A percentile compares a stretch with the other conserved stretches of the same genome.
These are phyloP conservation scores for Tragelaphus buxtoni DNA, from an alignment of 2,113 vertebrate genomes.

Conservation along the genomic window DNA sequence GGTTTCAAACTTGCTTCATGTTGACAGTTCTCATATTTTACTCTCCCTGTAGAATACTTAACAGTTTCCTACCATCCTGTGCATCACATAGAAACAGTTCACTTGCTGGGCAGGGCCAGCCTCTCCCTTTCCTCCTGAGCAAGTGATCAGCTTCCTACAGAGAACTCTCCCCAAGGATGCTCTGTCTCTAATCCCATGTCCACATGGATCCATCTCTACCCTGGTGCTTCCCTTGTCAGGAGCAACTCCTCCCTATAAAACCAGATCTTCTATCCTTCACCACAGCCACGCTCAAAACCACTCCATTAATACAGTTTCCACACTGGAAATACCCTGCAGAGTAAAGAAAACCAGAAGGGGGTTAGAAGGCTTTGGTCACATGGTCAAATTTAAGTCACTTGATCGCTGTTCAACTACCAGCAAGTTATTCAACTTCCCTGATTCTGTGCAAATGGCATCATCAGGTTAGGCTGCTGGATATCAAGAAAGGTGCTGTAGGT, in stretches of 20 bases:
- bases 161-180: neutral
- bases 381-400: neutral
- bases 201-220: neutral
- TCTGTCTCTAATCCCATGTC: neutral
- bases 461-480: neutral
- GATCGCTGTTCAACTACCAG: neutral
- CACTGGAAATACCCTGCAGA: neutral
- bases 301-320: neutral
- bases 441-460: neutral
- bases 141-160: neutral
- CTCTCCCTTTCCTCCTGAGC: neutral
- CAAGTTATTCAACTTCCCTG: neutral
- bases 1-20: neutral
- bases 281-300: neutral
- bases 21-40: slow-evolving; percentile 23
- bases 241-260: neutral
- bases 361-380: neutral
- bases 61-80: neutral
- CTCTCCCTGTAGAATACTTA: neutral
- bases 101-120: neutral
- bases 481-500: neutral
- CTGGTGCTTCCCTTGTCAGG: neutral
- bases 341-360: neutral
- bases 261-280: neutral
- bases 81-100: neutral